Evolutionary conservation across 2,113 vertebrate genomes (phyloP).

Genomic region (Perognathus longimembris): DNA sequence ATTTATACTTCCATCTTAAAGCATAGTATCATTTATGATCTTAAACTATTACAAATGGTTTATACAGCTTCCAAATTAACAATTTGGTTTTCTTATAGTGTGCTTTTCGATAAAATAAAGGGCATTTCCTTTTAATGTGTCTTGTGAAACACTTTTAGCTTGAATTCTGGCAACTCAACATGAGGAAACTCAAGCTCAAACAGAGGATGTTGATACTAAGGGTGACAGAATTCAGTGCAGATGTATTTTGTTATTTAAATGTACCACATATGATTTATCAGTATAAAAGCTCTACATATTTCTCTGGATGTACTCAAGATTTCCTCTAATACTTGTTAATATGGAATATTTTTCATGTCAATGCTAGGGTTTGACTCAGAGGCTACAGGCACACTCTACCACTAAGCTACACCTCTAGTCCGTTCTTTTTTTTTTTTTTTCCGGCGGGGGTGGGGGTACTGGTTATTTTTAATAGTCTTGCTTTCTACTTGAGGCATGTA

Average conservation of each 20-base stretch:
- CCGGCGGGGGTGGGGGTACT: no score
- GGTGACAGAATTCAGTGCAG: not conserved
- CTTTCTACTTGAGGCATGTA: no score
- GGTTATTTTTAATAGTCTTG: no score
- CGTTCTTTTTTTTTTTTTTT: no score
- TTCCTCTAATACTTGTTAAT: not conserved
- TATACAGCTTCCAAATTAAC: conserved; percentile 30
- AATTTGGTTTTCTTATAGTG: not conserved
- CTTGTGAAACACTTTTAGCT: conserved; percentile 21
- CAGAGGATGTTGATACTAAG: not conserved
- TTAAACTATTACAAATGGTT: conserved; percentile 21
- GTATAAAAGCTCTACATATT: not conserved
- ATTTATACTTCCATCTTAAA: conserved; percentile 15
- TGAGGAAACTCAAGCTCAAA: not conserved
- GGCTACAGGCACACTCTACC: no score
- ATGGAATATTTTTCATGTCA: not conserved
- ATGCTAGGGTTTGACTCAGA: no score
- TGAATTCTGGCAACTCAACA: conserved; percentile 35
- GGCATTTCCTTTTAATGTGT: not conserved
- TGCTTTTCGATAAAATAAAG: conserved; percentile 45
- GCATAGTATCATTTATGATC: not conserved
- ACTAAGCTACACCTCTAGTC: no score
- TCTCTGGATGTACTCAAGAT: not conserved
- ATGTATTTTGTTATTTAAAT: not conserved
- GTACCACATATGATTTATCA: not conserved